Base-by-base conservation (phyloP, 1,140 invertebrate species). In the Zaprionus camerounensis region DNA sequence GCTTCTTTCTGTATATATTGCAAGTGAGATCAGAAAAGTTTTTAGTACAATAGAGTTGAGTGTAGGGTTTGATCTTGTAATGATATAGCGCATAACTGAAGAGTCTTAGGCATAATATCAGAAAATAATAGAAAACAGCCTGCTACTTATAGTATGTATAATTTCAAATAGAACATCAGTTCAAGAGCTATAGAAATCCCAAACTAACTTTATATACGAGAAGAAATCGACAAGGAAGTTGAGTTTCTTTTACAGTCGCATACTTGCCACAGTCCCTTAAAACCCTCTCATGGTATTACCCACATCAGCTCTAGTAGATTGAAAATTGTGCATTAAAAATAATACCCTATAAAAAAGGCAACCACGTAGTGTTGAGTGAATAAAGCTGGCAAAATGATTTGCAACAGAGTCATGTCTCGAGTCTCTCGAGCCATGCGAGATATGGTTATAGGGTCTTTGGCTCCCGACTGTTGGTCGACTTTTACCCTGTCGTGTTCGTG, bases 321-420 rank as follows among this genome's bases (percentile, higher is more conserved):
- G 64, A 56, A 41, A 65, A 56, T 24, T 34, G 34, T 56, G 26
- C 38, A 55, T 56, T 49, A 66, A 66, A 41, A 66, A 56, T 56
- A 53, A 13, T 44, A 31, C 36, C n/a, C 36, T 22, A 41, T 66
- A 66, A 66, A 66, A 56, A 17, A 17, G 22, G 49, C 63, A 41
- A 3, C 7, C 63, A 65, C 49, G 36, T 65, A 51, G 34, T 17
- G 55, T 56, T 38, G 49, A 56, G 55, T 65, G 63, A 26, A 3
- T 65, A 53, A 22, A 53, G 51, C 28, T 36, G 11, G 46, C 62
- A 13, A 65, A 51, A 51, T 51, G 20, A 51, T 38, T 49, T 41
- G 62, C 49, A 65, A 65, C 31, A 65, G 46, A 65, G 62, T 65
- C 62, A 22, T 55, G 62, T 36, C 62, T 22, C 31, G 34, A 24